A percentile compares a stretch with the other conserved stretches of the same genome.
These are phyloP conservation scores for Sarcophaga peregrina DNA, from an alignment of 1,140 invertebrate genomes.

Conservation along the genomic window DNA sequence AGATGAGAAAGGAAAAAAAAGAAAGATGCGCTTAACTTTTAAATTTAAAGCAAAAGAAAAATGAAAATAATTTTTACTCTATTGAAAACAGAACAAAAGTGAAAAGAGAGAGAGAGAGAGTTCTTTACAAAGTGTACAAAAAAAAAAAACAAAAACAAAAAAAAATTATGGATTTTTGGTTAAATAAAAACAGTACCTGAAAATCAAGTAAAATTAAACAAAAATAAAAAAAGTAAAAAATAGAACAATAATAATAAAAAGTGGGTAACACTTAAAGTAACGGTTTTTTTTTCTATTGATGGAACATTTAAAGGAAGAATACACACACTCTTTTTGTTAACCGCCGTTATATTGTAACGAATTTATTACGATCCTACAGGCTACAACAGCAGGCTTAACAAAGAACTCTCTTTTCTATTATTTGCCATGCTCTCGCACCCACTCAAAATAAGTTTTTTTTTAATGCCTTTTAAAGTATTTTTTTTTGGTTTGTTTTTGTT, in stretches of 20 bases:
- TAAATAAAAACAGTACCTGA: slow-evolving; percentile 17
- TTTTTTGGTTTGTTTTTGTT: not conserved
- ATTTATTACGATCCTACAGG: too few species aligned
- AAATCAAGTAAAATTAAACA: slow-evolving; percentile 2
- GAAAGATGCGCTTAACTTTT: slow-evolving; percentile 21
- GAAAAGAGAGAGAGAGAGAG: not conserved
- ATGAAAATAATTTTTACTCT: not conserved
- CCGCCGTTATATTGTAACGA: too few species aligned
- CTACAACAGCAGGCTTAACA: too few species aligned
- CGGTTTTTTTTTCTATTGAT: not conserved
- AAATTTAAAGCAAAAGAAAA: slow-evolving; percentile 6
- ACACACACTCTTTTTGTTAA: too few species aligned
- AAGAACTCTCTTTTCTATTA: not conserved
- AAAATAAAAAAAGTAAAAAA: not conserved
- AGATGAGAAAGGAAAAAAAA: not conserved
- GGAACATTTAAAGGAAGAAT: too few species aligned
- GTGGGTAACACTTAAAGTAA: not conserved
- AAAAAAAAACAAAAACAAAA: not conserved
- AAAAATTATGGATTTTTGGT: not conserved
- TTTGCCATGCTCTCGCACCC: not conserved
- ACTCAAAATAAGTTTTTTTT: not conserved
- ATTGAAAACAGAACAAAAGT: too few species aligned
- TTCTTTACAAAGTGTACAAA: not conserved
- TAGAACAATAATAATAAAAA: not conserved
- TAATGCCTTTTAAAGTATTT: too few species aligned